Evolutionary conservation across 1,140 invertebrate genomes (phyloP), one percentile per base, ranked within the genome.

Genomic region (Drosophila suzukii): DNA sequence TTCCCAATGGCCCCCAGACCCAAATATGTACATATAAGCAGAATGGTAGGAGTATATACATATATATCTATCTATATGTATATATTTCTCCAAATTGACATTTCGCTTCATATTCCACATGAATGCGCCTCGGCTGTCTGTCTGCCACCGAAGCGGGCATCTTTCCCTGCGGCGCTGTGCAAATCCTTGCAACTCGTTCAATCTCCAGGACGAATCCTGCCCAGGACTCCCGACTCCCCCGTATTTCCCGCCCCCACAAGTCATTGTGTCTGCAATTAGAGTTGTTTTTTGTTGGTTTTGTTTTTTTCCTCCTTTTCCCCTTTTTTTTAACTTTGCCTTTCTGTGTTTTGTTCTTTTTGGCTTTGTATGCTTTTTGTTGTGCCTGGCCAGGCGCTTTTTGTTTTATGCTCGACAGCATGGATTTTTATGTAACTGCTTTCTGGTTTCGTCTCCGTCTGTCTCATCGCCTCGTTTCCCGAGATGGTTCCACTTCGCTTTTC

Each of bases 51-150:
- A 4, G 24, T 49, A 50, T 34, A 51, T 15, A 55, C 47, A n/a
- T 58, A 60, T 74, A 41, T 47, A 43, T 41, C 38, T 46, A 20
- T 53, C 49, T 59, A 36, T 41, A 13, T 56, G 34, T 61, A 39
- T 58, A 51, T 62, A 55, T 78, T 39, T 59, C 39, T 65, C n/a
- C 67, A 83, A 88, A 88, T 88, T 88, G 83, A 88, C 83, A 88
- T 88, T 88, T 88, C 84, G 84, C 84, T 88, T 88, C 83, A 88
- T 89, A 88, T 88, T 88, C 84, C 84, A 83, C 83, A 88, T 88
- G 83, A 88, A 88, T 88, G 84, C 83, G 76, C 79, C 75, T 71
- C 70, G 83, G 71, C 79, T 83, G 83, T 83, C 84, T 84, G 66
- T 49, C 60, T 76, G 81, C 81, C 81, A 83, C 71, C 80, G 80